Conservation (phyloP, 2,113 vertebrate species). For the Eptesicus fuscus region DNA sequence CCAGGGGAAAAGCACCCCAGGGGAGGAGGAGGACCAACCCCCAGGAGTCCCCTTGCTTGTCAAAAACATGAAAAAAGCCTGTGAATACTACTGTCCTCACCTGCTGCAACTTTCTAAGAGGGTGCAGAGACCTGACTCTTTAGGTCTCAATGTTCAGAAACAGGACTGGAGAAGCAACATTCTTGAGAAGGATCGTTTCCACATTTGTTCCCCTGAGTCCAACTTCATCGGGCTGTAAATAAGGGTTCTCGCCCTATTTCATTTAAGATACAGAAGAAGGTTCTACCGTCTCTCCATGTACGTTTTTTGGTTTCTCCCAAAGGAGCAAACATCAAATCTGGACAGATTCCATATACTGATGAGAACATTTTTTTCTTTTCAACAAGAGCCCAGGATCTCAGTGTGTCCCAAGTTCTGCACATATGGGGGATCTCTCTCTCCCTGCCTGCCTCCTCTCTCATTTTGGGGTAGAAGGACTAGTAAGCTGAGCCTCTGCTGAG, state of each 20-base stretch:
- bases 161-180: neutral
- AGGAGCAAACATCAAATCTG: no score
- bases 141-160: neutral
- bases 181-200: no score
- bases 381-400: neutral
- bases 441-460: no score
- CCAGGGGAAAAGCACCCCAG: neutral
- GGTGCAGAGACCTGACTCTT: neutral
- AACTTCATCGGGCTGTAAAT: neutral
- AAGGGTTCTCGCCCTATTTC: neutral
- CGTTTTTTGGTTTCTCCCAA: neutral
- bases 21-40: neutral
- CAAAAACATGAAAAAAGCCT: neutral
- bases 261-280: neutral
- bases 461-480: no score
- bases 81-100: neutral
- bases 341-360: neutral
- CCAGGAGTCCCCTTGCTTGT: neutral
- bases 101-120: neutral
- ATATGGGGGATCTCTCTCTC: no score
- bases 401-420: no score
- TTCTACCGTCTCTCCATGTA: neutral
- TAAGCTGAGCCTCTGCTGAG: no score
- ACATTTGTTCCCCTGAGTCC: neutral
- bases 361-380: neutral